Percentiles rank a stretch among this genome's conserved stretches.
Conservation (phyloP, 2,113 vertebrate species). For the Eptesicus fuscus region DNA sequence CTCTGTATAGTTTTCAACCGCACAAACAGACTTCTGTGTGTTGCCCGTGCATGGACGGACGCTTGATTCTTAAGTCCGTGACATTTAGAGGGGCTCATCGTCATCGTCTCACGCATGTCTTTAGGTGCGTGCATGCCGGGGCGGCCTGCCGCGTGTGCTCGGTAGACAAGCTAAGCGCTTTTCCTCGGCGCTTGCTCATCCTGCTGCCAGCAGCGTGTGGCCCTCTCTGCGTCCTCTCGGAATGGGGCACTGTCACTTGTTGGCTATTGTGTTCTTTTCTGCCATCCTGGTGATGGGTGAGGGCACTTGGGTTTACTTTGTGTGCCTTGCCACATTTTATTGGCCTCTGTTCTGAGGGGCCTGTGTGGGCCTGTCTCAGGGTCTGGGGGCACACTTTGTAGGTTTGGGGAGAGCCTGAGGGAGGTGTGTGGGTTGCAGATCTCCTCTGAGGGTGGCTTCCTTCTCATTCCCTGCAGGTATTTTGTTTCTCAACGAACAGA, state of each 20-base stretch:
- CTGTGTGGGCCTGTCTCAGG: neutral
- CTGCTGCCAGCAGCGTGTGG: accelerated
- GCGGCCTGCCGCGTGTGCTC: neutral
- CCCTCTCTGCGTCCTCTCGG: neutral
- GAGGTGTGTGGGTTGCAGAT: accelerated
- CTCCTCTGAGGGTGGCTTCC: neutral
- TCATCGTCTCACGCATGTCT: accelerated
- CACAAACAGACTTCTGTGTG: accelerated
- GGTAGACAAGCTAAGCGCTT: neutral
- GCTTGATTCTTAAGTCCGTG: accelerated
- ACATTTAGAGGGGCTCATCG: accelerated
- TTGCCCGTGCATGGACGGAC: neutral
- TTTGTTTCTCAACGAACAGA: neutral
- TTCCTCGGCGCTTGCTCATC: too few species aligned
- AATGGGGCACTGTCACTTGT: too few species aligned
- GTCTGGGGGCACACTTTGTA: accelerated
- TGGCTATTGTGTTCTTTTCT: neutral
- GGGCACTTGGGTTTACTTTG: neutral
- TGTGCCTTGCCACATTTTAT: neutral
- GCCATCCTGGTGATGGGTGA: too few species aligned
- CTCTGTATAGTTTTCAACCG: accelerated
- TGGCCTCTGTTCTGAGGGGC: neutral
- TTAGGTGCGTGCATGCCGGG: accelerated
- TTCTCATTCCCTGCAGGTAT: neutral
- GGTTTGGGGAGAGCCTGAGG: neutral